phyloP scores from a whole-genome alignment of 2,888 invertebrate genomes.

The Ennomos quercinarius region DNA sequence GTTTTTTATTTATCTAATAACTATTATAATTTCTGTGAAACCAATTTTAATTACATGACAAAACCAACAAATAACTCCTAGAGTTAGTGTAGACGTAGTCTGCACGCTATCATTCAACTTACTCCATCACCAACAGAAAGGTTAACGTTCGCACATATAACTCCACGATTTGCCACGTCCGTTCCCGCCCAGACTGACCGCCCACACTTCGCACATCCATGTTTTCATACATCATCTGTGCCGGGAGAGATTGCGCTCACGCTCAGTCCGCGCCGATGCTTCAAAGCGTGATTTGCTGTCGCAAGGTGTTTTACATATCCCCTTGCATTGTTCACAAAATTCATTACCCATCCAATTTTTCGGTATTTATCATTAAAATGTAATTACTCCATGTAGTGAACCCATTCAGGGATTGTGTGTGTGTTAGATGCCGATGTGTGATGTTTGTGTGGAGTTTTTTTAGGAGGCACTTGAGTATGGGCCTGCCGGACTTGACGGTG shows the following conservation, averaged over 20 bases:
- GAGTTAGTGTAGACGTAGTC: not conserved
- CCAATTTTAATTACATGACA: too few species aligned
- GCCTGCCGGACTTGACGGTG: constrained; percentile 79
- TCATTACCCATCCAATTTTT: constrained; percentile 16
- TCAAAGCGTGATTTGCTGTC: constrained; percentile 80
- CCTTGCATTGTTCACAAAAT: constrained; percentile 28
- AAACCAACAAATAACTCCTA: too few species aligned
- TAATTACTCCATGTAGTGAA: constrained; percentile 35
- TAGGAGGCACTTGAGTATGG: constrained; percentile 72
- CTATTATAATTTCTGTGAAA: constrained; percentile 9
- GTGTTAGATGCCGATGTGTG: constrained; percentile 54
- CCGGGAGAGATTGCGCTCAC: constrained; percentile 19
- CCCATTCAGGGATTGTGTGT: constrained; percentile 47
- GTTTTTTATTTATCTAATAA: constrained; percentile 22
- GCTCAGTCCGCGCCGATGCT: constrained; percentile 76
- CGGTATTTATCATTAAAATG: constrained; percentile 31
- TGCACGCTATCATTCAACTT: constrained; percentile 14
- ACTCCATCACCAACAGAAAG: constrained; percentile 3
- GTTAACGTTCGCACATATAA: constrained; percentile 22
- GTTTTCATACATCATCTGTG: constrained; percentile 33
- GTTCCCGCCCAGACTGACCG: constrained; percentile 48
- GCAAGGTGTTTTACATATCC: constrained; percentile 64
- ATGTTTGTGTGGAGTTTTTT: constrained; percentile 77
- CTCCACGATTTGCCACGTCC: constrained; percentile 52
- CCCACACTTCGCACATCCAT: constrained; percentile 24